Conservation (phyloP, 1,140 invertebrate genomes). For the Bombus soroeensis region DNA sequence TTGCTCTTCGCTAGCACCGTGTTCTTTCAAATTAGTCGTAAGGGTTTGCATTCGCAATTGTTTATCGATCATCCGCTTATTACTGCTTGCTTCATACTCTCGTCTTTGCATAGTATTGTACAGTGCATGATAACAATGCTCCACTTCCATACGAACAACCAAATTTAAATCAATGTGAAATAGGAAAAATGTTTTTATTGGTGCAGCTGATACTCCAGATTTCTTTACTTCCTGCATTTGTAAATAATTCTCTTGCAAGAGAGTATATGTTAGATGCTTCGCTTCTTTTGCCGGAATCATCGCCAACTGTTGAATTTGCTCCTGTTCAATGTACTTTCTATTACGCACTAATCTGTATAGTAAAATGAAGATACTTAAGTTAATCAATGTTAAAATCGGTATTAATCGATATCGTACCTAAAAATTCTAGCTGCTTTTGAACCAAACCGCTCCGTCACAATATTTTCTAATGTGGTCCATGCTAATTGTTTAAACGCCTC, state of each 20-base stretch:
- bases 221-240: conserved; percentile 86
- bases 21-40: conserved; percentile 88
- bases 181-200: conserved; percentile 88
- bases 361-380: neutral
- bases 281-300: conserved; percentile 96
- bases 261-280: conserved; percentile 91
- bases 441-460: conserved; percentile 92
- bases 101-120: conserved; percentile 88
- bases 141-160: conserved; percentile 88
- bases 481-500: conserved; percentile 86
- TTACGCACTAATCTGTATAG: conserved; percentile 86
- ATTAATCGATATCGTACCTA: conserved; percentile 78
- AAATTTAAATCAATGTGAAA: conserved; percentile 89
- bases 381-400: neutral
- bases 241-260: conserved; percentile 93
- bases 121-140: conserved; percentile 90
- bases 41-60: conserved; percentile 92
- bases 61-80: conserved; percentile 92
- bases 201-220: conserved; percentile 79
- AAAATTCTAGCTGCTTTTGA: conserved; percentile 94
- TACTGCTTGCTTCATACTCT: conserved; percentile 85
- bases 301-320: conserved; percentile 93
- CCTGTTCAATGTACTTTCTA: conserved; percentile 93
- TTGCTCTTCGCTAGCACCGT: conserved; percentile 89
- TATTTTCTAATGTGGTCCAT: conserved; percentile 88